Conservation (phyloP, 1,140 invertebrate genomes). For the Drosophila lacteicornis region DNA sequence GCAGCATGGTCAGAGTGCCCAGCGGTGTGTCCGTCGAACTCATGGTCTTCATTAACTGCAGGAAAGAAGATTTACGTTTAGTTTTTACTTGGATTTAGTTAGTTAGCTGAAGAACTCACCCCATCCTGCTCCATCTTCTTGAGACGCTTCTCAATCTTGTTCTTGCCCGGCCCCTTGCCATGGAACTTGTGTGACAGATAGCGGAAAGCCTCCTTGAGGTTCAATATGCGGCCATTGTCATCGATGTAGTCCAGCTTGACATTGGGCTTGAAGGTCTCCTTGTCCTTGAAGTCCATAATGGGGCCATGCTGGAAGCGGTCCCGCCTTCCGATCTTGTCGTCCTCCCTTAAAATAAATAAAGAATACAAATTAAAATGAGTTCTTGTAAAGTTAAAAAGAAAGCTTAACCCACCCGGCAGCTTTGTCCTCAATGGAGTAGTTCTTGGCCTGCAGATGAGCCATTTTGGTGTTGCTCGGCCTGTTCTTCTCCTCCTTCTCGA, state of each 20-base stretch:
- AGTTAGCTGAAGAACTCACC: conserved; percentile 87
- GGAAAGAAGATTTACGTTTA: conserved; percentile 84
- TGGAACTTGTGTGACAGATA: conserved; percentile 99
- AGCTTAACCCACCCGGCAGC: conserved; percentile 88
- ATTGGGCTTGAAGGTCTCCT: conserved; percentile 96
- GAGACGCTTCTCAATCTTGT: conserved; percentile 98
- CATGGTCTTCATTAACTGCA: conserved; percentile 98
- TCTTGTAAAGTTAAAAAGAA: background rate
- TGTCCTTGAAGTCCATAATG: conserved; percentile 97
- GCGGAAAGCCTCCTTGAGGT: conserved; percentile 98
- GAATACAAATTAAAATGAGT: background rate
- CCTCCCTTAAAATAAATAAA: conserved; percentile 87
- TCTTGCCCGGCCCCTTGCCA: conserved; percentile 99
- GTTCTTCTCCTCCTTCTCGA: conserved; percentile 93
- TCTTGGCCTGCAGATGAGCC: conserved; percentile 92
- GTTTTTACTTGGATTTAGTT: background rate
- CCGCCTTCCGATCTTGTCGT: conserved; percentile 92
- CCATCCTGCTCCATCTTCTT: conserved; percentile 98
- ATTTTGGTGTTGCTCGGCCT: conserved; percentile 90
- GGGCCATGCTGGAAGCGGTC: conserved; percentile 92
- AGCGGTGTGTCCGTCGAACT: conserved; percentile 99
- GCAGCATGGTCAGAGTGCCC: conserved; percentile 96
- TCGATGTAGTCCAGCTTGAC: conserved; percentile 99
- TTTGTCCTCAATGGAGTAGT: conserved; percentile 99
- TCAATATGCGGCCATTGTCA: conserved; percentile 94